phyloP scores from a whole-genome alignment of 2,888 invertebrate species.

The Drosophila quasianomalipes region DNA sequence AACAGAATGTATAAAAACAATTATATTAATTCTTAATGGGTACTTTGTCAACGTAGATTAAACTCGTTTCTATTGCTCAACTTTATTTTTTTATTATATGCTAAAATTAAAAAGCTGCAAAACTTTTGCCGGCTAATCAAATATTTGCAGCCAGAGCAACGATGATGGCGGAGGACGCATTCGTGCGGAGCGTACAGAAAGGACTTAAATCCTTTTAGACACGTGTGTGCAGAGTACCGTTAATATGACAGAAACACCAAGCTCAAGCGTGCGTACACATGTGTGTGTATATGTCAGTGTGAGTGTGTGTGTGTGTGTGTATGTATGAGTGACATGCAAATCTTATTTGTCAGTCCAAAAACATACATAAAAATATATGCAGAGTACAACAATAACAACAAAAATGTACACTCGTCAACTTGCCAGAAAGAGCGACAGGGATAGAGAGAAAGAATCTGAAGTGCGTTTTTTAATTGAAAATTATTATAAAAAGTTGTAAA shows the following conservation, averaged over 20 bases:
- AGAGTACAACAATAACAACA: conserved; percentile 23
- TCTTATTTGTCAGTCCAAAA: conserved; percentile 69
- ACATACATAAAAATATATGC: conserved; percentile 23
- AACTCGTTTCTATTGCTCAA: conserved; percentile 9
- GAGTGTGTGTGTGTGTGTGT: conserved; percentile 19
- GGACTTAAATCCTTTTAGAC: conserved; percentile 79
- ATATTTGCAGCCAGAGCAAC: conserved; percentile 70
- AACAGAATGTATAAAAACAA: conserved; percentile 40
- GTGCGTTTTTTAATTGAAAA: conserved; percentile 80
- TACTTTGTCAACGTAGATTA: conserved; percentile 24
- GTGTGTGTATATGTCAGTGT: conserved; percentile 1
- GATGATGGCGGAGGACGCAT: conserved; percentile 45
- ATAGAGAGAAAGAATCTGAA: conserved; percentile 40
- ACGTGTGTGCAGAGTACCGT: conserved; percentile 80
- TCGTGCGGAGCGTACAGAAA: conserved; percentile 65
- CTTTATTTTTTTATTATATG: conserved; percentile 22
- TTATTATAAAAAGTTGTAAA: conserved; percentile 80
- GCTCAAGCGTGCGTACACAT: conserved; percentile 63
- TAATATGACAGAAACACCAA: conserved; percentile 80
- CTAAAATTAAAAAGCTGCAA: conserved; percentile 66
- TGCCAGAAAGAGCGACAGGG: not conserved
- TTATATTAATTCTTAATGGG: conserved; percentile 45
- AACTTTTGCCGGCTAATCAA: conserved; percentile 76
- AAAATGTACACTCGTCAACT: conserved; percentile 25
- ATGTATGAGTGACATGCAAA: conserved; percentile 75